A percentile compares a stretch with the other conserved stretches of the same genome.
phyloP scores from a whole-genome alignment of 2,888 invertebrate species.

The Lucinisca nassula region DNA sequence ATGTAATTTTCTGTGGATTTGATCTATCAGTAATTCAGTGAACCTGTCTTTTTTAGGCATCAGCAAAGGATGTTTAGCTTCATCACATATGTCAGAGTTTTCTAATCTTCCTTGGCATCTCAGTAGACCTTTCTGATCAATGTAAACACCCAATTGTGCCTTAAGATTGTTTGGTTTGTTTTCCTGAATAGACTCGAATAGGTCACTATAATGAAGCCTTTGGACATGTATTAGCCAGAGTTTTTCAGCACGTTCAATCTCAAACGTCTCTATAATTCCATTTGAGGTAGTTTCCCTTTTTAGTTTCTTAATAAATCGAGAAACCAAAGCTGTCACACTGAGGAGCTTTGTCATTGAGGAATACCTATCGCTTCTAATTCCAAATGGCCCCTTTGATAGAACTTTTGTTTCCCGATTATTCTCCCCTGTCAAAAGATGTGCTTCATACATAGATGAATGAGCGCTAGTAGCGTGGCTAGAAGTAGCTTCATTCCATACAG shows the following conservation, averaged over 20 bases:
- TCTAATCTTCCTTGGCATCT: slow-evolving; percentile 32
- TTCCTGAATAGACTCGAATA: background rate
- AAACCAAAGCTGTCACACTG: background rate
- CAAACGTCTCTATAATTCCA: background rate
- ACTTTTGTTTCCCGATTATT: background rate
- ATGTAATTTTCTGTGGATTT: slow-evolving; percentile 2
- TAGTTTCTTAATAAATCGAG: background rate
- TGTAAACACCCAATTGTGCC: slow-evolving; percentile 14
- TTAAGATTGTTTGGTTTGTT: background rate
- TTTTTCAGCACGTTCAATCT: background rate
- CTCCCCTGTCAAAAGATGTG: background rate
- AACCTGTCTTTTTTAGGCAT: slow-evolving; percentile 13
- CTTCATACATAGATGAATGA: background rate
- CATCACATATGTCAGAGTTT: slow-evolving; percentile 26
- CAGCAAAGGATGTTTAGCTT: slow-evolving; percentile 7
- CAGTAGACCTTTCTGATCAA: slow-evolving; percentile 22
- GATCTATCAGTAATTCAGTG: slow-evolving; percentile 31
- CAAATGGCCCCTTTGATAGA: background rate
- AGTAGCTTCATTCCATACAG: background rate
- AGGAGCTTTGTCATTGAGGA: background rate
- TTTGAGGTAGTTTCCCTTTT: too few relatives aligned
- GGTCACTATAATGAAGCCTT: background rate
- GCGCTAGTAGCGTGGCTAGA: background rate
- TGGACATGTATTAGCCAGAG: background rate
- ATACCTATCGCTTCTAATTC: background rate